Conservation (phyloP, 2,113 vertebrate species). For the Leucoraja erinaceus region DNA sequence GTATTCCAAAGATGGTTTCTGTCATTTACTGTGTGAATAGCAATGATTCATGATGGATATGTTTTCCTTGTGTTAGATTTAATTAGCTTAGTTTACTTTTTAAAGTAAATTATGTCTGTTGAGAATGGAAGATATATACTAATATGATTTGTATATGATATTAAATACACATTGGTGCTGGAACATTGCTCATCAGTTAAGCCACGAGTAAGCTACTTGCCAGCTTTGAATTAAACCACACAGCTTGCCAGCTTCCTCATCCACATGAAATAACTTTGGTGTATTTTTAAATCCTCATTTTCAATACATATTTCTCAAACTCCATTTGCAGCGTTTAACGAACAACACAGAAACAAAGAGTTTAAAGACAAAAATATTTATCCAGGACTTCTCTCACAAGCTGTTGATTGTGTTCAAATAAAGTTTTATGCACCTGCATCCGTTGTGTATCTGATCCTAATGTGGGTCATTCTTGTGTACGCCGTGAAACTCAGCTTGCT, state of each 20-base stretch:
- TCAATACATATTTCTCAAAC: background rate
- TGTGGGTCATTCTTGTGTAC: background rate
- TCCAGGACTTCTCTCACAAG: background rate
- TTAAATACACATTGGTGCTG: slow-evolving; percentile 16
- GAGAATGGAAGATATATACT: slow-evolving; percentile 13
- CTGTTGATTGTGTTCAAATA: background rate
- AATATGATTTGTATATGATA: slow-evolving; percentile 34
- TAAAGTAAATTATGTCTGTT: slow-evolving; percentile 33
- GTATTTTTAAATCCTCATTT: background rate
- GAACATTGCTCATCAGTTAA: slow-evolving; percentile 24
- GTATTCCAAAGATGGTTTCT: slow-evolving; percentile 7
- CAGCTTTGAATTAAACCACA: background rate
- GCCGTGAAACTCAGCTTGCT: background rate
- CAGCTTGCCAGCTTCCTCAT: background rate
- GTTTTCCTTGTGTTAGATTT: slow-evolving; percentile 31
- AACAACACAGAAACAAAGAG: background rate
- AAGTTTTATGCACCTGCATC: background rate
- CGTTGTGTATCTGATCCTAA: background rate
- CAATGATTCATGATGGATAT: slow-evolving; percentile 27
- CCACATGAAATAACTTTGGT: background rate
- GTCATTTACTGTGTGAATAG: background rate
- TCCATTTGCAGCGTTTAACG: background rate
- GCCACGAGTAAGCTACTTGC: background rate
- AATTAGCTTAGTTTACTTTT: slow-evolving; percentile 35
- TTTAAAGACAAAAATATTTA: background rate